Base-by-base conservation (phyloP, 2,888 invertebrate species). In the Arrhopalites spinosus region DNA sequence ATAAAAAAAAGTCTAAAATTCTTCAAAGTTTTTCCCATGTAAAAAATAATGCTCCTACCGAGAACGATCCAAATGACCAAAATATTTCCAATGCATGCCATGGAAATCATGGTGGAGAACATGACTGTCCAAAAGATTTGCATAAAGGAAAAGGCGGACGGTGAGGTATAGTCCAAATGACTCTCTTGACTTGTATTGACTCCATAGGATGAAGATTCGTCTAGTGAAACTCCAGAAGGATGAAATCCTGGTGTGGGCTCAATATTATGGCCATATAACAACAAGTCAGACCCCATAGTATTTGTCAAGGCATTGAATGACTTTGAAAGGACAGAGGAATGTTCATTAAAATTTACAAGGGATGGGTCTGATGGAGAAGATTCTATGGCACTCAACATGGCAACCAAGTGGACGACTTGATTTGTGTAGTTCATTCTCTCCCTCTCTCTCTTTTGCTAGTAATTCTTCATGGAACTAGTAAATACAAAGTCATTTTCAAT, bases 31-130 rank as follows among this genome's bases (percentile, higher is more conserved):
- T n/a, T n/a, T n/a, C n/a, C n/a, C n/a, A n/a, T n/a, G 15, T 13
- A 36, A 11, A 53, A 30, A 56, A 85, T 89, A n/a, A 88, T 86
- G 25, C 13, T 7, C 36, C 11, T 11, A 92, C 93, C 93, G 83
- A 90, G 89, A 13, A 96, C 94, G 83, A 96, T 96, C 96, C 96
- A 96, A 83, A 96, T 93, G 69, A 96, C 96, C 78, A 95, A 93
- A 59, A 91, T 89, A 84, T 96, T 96, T 27, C 96, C 96, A 23
- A 80, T 25, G 13, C 81, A 77, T 1, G 81, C 81, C 0, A 81
- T 25, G 7, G 80, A 79, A 11, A 82, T 77, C 82, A 81, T 82
- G 29, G 75, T 61, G 25, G 78, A 73, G 70, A 79, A 82, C 8
- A 78, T 67, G 30, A 74, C 56, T 13, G 79, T 80, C 82, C 82